Percentiles rank a stretch among this genome's conserved stretches.
Evolutionary conservation across 2,888 invertebrate genomes (phyloP).

Genomic region (Harpalus rufipes): DNA sequence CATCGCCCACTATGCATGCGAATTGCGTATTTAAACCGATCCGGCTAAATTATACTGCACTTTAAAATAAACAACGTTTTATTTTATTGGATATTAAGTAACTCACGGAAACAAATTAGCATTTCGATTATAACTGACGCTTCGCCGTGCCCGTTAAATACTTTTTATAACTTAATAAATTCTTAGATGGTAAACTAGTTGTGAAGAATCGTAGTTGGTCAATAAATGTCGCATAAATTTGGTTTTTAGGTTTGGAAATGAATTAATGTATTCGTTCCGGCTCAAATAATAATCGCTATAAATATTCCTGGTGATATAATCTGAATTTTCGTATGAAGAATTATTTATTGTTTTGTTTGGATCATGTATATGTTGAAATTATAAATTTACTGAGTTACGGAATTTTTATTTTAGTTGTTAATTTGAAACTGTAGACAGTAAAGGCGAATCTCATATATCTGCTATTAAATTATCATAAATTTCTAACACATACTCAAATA

Average conservation of each 20-base stretch:
- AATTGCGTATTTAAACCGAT: conserved; percentile 42
- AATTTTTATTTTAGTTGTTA: conserved; percentile 1
- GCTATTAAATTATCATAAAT: conserved; percentile 15
- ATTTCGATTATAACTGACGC: conserved; percentile 39
- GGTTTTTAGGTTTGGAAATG: neutral
- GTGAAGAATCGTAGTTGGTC: conserved; percentile 16
- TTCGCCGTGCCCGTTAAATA: conserved; percentile 13
- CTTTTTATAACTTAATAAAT: conserved; percentile 49
- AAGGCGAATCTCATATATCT: neutral
- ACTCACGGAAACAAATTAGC: conserved; percentile 37
- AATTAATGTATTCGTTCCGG: conserved; percentile 9
- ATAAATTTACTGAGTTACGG: neutral
- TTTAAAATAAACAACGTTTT: conserved; percentile 43
- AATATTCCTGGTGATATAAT: conserved; percentile 34
- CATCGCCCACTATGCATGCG: conserved; percentile 45
- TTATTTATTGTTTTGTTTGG: conserved; percentile 21
- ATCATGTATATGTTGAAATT: neutral
- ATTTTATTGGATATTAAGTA: conserved; percentile 44
- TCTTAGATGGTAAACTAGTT: conserved; percentile 23
- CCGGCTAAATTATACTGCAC: conserved; percentile 38
- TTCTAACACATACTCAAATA: neutral
- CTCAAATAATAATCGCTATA: conserved; percentile 26
- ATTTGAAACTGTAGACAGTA: neutral
- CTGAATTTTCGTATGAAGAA: conserved; percentile 7
- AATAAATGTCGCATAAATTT: conserved; percentile 34